Evolutionary conservation across 2,797 vertebrate species (phyloP).

Genomic region (Myotis daubentonii): DNA sequence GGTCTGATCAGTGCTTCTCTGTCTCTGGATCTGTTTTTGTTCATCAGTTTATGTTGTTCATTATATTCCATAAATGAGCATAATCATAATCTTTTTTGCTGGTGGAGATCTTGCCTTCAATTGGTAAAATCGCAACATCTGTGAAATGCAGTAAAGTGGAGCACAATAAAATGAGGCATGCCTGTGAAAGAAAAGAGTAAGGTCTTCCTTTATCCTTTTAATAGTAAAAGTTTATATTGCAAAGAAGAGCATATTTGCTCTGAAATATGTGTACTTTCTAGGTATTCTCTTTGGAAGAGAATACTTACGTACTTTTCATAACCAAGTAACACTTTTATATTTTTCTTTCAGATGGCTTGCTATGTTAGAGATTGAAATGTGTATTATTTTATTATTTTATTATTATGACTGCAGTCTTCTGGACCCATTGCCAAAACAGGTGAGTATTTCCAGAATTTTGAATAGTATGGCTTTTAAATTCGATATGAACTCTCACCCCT

Average conservation of each 20-base stretch:
- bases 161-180: neutral
- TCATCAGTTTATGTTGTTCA: too few species aligned
- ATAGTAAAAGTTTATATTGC: neutral
- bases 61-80: too few species aligned
- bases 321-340: constrained; percentile 26
- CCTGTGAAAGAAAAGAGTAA: neutral
- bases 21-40: too few species aligned
- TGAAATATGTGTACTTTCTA: neutral
- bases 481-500: neutral
- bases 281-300: neutral
- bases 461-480: neutral
- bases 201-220: neutral
- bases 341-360: constrained; percentile 87
- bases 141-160: neutral
- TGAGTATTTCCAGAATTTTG: constrained; percentile 74
- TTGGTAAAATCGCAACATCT: neutral
- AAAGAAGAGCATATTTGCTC: neutral
- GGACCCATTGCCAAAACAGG: constrained; percentile 88
- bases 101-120: neutral
- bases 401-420: constrained; percentile 87
- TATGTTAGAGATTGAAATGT: constrained; percentile 87
- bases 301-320: neutral
- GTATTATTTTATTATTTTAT: constrained; percentile 85
- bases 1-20: too few species aligned
- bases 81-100: neutral